Evolutionary conservation across 2,888 invertebrate genomes (phyloP), one percentile per base, ranked within the genome.

Genomic region (Amphipoea lucens): DNA sequence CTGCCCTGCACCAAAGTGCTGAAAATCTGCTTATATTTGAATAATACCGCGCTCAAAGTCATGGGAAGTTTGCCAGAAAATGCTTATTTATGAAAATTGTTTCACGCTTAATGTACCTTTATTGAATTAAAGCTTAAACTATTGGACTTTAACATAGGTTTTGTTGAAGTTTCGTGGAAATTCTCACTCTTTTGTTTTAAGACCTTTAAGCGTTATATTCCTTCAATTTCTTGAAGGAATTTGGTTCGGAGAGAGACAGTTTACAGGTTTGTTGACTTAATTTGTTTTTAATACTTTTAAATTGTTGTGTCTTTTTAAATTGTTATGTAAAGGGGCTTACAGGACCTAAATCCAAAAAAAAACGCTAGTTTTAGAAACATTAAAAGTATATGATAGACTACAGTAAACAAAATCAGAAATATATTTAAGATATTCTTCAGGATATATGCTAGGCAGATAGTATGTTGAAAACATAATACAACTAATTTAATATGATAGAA

Each of bases 1-100:
- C 77, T 40, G 60, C 57, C 80, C 89, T 90, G 90, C 90, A 87
- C 67, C 86, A 75, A 90, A 90, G 88, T 90, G 87, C 87, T 86
- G 57, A 83, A 83, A 89, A 86, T 90, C 87, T 88, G 88, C 83
- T 88, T 90, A 90, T 84, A 90, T 90, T 90, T 90, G 90, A 90
- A 90, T 90, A 90, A 90, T 88, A 77, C 79, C 72, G 67, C 76
- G 85, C 82, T 84, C 76, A 87, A 88, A 85, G 79, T 81, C 86
- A 87, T 74, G 82, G 87, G 84, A 89, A 89, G 74, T 87, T 86
- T 87, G 88, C 87, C 79, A 83, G 87, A 83, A 84, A 88, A 90
- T 87, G 90, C 84, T 90, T 90, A 87, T 90, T 89, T 89, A 89
- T 90, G 89, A 84, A 88, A 90, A 90, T 89, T 87, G 87, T 86